Evolutionary conservation across 2,797 vertebrate species (phyloP).

Genomic region (Hozukius guyotensis): DNA sequence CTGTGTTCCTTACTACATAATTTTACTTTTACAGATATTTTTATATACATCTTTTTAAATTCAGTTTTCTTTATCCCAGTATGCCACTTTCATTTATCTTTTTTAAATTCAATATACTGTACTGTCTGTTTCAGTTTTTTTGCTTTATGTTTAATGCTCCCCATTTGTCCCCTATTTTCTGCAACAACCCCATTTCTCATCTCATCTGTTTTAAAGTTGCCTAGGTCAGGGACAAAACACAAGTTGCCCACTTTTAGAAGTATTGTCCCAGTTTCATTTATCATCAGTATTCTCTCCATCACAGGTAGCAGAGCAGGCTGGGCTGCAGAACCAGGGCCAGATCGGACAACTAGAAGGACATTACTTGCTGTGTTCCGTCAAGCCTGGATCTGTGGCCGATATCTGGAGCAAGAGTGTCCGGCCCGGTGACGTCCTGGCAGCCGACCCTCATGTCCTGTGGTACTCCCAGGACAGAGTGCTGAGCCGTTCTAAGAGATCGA

Average conservation of each 20-base stretch:
- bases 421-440: conserved; percentile 80
- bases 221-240: neutral
- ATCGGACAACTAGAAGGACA: conserved; percentile 93
- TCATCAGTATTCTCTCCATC: conserved; percentile 42
- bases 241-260: neutral
- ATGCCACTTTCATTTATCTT: neutral
- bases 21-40: neutral
- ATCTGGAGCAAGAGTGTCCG: conserved; percentile 50
- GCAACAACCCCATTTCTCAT: neutral
- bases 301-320: conserved; percentile 84
- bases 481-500: conserved; percentile 90
- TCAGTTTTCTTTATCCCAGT: neutral
- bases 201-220: neutral
- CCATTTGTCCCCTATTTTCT: neutral
- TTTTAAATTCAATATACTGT: neutral
- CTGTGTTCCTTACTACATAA: neutral
- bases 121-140: neutral
- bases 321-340: conserved; percentile 90
- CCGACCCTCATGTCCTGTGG: conserved; percentile 90
- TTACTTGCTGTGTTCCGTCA: conserved; percentile 87
- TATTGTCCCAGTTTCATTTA: neutral
- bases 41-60: neutral
- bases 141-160: neutral
- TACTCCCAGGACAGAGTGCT: conserved; percentile 90
- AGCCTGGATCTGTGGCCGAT: neutral